These are phyloP conservation scores for Ennomos fuscantarius DNA, from an alignment of 2,888 invertebrate species.

Conservation along the genomic window DNA sequence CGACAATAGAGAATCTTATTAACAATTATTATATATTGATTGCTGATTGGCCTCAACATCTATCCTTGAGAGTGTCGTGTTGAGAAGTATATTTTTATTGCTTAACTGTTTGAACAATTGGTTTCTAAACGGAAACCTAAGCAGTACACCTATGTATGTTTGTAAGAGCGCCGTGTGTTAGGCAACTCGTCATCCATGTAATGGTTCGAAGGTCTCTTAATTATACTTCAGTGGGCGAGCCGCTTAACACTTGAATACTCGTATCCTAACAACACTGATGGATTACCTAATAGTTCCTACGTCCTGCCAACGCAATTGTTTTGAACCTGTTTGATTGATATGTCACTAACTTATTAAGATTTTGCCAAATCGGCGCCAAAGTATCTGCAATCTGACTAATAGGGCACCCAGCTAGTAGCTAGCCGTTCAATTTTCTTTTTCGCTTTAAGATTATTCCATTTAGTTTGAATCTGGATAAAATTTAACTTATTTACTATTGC, in stretches of 20 bases:
- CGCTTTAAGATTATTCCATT: no score
- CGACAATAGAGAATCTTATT: conserved; percentile 35
- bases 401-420: no score
- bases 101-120: conserved; percentile 62
- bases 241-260: conserved; percentile 44
- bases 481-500: no score
- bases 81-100: conserved; percentile 58
- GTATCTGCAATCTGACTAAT: no score
- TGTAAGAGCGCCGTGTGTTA: conserved; percentile 52
- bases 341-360: neutral
- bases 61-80: conserved; percentile 51
- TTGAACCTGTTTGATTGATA: conserved; percentile 7
- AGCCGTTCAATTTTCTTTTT: no score
- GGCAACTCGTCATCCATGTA: conserved; percentile 72
- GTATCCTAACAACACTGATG: conserved; percentile 31
- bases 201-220: conserved; percentile 64
- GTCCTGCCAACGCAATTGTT: conserved; percentile 21
- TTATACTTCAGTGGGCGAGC: conserved; percentile 55
- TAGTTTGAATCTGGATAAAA: no score
- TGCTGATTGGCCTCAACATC: conserved; percentile 42
- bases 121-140: conserved; percentile 75
- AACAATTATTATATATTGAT: conserved; percentile 33
- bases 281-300: conserved; percentile 28
- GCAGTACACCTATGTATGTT: conserved; percentile 56
- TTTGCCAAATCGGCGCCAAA: no score